These are phyloP conservation scores for Eueremaeus valkanovi DNA, from an alignment of 2,888 invertebrate species.

Conservation along the genomic window DNA sequence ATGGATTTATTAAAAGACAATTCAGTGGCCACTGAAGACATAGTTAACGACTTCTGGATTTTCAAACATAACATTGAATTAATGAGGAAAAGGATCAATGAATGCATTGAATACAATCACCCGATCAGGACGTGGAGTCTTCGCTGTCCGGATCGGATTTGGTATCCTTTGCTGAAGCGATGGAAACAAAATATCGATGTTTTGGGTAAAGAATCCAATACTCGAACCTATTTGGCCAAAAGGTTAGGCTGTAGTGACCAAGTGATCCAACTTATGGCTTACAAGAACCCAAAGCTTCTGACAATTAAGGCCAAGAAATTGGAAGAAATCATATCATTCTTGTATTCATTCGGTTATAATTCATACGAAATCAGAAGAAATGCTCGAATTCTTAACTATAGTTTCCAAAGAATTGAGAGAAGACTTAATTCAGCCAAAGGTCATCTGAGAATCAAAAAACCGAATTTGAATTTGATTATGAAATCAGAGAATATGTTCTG, in stretches of 20 bases:
- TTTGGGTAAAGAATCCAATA: neutral
- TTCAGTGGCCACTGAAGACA: neutral
- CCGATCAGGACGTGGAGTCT: constrained; percentile 2
- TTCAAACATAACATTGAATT: neutral
- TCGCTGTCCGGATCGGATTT: neutral
- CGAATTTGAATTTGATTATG: neutral
- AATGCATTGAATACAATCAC: neutral
- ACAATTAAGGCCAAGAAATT: neutral
- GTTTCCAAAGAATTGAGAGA: neutral
- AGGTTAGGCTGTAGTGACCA: neutral
- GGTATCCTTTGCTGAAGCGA: constrained; percentile 6
- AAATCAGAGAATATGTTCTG: neutral
- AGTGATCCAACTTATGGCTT: neutral
- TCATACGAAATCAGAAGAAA: neutral
- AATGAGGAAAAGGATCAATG: constrained; percentile 16
- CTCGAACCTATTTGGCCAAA: neutral
- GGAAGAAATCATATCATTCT: neutral
- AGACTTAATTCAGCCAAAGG: neutral
- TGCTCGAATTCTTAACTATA: neutral
- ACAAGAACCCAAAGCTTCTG: neutral
- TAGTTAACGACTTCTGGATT: constrained; percentile 10
- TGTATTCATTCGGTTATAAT: neutral
- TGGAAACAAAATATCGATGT: neutral
- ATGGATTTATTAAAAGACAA: neutral
- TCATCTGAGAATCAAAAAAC: neutral